Base-by-base conservation (phyloP, 1,140 invertebrate species). In the Hyles euphorbiae region DNA sequence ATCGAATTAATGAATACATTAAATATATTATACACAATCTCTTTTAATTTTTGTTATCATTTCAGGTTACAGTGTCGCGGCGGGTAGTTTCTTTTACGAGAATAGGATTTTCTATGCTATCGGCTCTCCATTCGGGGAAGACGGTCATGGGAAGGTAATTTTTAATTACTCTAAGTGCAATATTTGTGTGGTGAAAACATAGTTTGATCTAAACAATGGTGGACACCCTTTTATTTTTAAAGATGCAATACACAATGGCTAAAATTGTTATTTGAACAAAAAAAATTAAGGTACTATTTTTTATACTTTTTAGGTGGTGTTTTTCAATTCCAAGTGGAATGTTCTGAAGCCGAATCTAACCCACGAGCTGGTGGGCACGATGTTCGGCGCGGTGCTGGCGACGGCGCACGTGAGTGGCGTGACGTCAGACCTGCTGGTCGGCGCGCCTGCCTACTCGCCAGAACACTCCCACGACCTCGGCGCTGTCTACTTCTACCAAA, bases 1-100 rank as follows among this genome's bases (percentile, higher is more conserved):
- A 22, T 22, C 22, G 22, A 22, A 22, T 2, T 1, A 22, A 22
- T 22, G 22, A 0, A 22, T 22, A 22, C 22, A 22, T 22, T 22
- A 22, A 22, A 22, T 22, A 22, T 22, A 22, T 22, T 22, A 22
- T 22, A 22, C 22, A 22, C 22, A 22, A 22, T 22, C 22, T 22
- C 22, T 22, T 22, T 22, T 22, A 22, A 22, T 22, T 22, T 22
- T 22, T 22, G 22, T 22, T 40, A 8, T 40, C 11, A 43, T 78
- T 70, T 51, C 44, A 82, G 76, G 79, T 52, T 82, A 78, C 58
- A 74, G 76, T 48, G 57, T 82, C 9, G 60, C 67, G 2, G 61
- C 50, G 45, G 76, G 76, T 22, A 22, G 22, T 22, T 3, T 60
- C 66, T 6, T 75, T 68, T 51, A 62, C 67, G 34, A 55, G 57